Conservation (phyloP, 2,888 invertebrate species). For the Agrypnus murinus region DNA sequence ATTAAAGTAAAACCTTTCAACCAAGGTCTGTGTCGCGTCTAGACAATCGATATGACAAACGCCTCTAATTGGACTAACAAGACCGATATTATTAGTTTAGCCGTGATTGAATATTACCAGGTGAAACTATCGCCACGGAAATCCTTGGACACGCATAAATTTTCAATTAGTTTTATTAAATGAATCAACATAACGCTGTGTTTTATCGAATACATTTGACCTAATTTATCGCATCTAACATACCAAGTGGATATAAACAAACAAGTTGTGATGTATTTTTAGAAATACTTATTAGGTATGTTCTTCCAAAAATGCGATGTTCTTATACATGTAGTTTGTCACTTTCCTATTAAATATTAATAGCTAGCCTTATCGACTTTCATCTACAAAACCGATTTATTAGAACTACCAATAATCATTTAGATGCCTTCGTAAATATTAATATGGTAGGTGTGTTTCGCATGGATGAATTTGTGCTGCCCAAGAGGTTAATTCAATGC, state of each 20-base stretch:
- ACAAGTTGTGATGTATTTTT: background rate
- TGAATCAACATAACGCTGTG: too few relatives aligned
- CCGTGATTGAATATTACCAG: slow-evolving; percentile 20
- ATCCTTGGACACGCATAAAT: background rate
- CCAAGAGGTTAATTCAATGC: slow-evolving; percentile 24
- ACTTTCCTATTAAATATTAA: slow-evolving; percentile 14
- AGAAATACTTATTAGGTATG: too few relatives aligned
- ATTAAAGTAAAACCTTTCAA: slow-evolving; percentile 16
- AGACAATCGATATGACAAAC: slow-evolving; percentile 18
- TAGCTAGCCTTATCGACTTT: slow-evolving; percentile 11
- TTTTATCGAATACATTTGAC: slow-evolving; percentile 20
- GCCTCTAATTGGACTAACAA: slow-evolving; percentile 26
- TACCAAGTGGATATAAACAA: too few relatives aligned
- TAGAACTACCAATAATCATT: background rate
- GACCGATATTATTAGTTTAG: slow-evolving; percentile 19
- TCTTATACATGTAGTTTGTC: background rate
- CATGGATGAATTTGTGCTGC: slow-evolving; percentile 6
- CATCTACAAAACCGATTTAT: slow-evolving; percentile 8
- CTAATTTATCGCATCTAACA: background rate
- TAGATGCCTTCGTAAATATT: slow-evolving; percentile 1
- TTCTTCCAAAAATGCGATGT: background rate
- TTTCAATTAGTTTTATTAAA: background rate
- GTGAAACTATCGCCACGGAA: background rate
- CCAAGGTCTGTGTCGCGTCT: slow-evolving; percentile 9
- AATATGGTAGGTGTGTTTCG: slow-evolving; percentile 7